Percentiles rank a stretch among this genome's conserved stretches.
Conservation (phyloP, 2,888 invertebrate species). For the Catotricha subobsoleta region DNA sequence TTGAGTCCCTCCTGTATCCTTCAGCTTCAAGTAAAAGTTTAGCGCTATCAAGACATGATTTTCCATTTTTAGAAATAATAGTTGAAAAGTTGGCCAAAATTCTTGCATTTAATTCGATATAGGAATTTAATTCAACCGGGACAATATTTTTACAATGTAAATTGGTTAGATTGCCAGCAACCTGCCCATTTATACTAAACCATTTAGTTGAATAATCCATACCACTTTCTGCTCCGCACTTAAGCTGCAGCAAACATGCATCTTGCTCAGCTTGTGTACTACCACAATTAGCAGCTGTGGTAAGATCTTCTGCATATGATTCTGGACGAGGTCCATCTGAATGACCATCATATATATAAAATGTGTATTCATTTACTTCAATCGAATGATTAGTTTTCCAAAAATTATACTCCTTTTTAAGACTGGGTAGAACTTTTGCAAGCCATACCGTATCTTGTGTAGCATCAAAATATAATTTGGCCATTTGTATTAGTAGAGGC, state of each 20-base stretch:
- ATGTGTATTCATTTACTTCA: conserved; percentile 40
- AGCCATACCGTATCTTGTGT: conserved; percentile 53
- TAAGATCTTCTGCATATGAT: conserved; percentile 63
- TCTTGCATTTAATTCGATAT: conserved; percentile 68
- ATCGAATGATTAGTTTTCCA: conserved; percentile 63
- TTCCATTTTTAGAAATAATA: too few species aligned
- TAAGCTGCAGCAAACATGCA: conserved; percentile 61
- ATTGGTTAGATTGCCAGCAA: conserved; percentile 51
- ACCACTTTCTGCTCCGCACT: conserved; percentile 84
- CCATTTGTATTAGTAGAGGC: conserved; percentile 65
- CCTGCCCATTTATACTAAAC: conserved; percentile 55
- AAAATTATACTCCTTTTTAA: conserved; percentile 66
- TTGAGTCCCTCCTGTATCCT: conserved; percentile 43
- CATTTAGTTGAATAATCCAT: conserved; percentile 93
- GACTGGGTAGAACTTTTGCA: conserved; percentile 37
- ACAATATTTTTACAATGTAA: conserved; percentile 64
- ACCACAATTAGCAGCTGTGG: conserved; percentile 34
- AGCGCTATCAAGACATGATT: conserved; percentile 35
- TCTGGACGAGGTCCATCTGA: conserved; percentile 76
- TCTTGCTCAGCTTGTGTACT: conserved; percentile 36
- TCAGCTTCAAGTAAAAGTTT: conserved; percentile 38
- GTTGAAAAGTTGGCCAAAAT: conserved; percentile 52
- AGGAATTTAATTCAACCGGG: conserved; percentile 82
- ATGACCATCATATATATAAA: conserved; percentile 48
- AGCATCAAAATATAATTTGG: conserved; percentile 55